phyloP scores from a whole-genome alignment of 2,888 invertebrate genomes.

The Melanostoma scalare region DNA sequence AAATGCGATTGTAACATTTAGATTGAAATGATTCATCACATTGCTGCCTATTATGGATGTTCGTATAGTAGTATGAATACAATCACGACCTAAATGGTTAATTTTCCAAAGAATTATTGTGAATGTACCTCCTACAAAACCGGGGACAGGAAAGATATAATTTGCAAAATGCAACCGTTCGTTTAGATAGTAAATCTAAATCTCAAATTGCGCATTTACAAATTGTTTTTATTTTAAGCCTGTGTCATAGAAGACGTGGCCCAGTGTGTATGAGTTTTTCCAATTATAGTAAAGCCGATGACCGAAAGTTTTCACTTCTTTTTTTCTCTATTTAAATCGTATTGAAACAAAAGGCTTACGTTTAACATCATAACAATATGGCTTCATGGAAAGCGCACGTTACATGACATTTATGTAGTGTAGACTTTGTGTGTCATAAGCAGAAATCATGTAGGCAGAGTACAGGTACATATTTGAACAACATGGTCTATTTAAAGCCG shows the following conservation, averaged over 20 bases:
- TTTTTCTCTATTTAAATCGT: too few species aligned
- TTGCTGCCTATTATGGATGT: not conserved
- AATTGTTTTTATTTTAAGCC: too few species aligned
- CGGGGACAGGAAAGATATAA: conserved; percentile 39
- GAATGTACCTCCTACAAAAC: not conserved
- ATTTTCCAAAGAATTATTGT: conserved; percentile 25
- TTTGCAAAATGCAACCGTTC: conserved; percentile 26
- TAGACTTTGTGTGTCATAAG: too few species aligned
- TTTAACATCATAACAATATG: too few species aligned
- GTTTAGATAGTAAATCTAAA: not conserved
- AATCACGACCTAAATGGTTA: conserved; percentile 43
- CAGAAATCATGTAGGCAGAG: too few species aligned
- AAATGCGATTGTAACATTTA: not conserved
- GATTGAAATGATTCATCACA: conserved; percentile 41
- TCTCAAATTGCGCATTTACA: conserved; percentile 1
- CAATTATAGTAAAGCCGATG: too few species aligned
- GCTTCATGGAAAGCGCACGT: too few species aligned
- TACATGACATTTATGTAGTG: too few species aligned
- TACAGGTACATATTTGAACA: too few species aligned
- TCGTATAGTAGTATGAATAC: not conserved
- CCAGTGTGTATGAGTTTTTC: not conserved
- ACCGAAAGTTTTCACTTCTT: too few species aligned
- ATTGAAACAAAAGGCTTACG: too few species aligned
- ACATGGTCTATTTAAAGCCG: too few species aligned
- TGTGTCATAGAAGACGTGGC: not conserved